A percentile compares a stretch with the other conserved stretches of the same genome.
Evolutionary conservation across 2,113 vertebrate species (phyloP).

Genomic region (Anolis sagrei): DNA sequence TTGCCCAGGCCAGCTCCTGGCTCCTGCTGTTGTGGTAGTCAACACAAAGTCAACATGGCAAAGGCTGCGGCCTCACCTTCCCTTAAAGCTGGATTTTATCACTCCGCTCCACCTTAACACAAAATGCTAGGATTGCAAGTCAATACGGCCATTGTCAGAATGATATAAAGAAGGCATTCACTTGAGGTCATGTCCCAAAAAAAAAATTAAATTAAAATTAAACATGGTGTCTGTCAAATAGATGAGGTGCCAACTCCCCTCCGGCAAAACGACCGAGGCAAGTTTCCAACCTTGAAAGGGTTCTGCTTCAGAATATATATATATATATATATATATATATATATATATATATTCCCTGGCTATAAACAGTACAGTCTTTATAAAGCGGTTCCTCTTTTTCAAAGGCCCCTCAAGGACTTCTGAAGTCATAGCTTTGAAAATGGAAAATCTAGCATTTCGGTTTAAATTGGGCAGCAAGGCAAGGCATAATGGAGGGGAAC

Average conservation of each 20-base stretch:
- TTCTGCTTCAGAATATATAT: background rate
- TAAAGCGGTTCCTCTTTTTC: too few species aligned
- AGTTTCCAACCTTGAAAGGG: background rate
- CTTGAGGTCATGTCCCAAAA: background rate
- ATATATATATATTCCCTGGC: too few species aligned
- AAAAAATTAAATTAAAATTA: background rate
- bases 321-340: too few species aligned
- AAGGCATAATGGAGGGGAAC: too few species aligned
- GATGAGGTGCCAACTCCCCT: background rate
- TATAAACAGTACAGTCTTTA: too few species aligned
- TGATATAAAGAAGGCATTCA: background rate
- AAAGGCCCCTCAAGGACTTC: too few species aligned
- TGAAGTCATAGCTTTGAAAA: too few species aligned
- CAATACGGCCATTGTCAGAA: conserved; percentile 1
- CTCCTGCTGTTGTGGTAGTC: too few species aligned
- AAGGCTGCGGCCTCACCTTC: background rate
- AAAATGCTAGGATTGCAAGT: background rate
- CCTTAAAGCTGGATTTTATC: background rate
- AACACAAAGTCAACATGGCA: too few species aligned
- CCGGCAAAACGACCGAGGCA: background rate
- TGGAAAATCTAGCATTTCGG: too few species aligned
- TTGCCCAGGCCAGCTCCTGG: too few species aligned
- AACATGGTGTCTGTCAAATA: background rate
- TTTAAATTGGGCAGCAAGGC: too few species aligned
- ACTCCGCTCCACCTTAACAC: background rate